Base-by-base conservation (phyloP, 2,888 invertebrate genomes). In the Meloe dianella region DNA sequence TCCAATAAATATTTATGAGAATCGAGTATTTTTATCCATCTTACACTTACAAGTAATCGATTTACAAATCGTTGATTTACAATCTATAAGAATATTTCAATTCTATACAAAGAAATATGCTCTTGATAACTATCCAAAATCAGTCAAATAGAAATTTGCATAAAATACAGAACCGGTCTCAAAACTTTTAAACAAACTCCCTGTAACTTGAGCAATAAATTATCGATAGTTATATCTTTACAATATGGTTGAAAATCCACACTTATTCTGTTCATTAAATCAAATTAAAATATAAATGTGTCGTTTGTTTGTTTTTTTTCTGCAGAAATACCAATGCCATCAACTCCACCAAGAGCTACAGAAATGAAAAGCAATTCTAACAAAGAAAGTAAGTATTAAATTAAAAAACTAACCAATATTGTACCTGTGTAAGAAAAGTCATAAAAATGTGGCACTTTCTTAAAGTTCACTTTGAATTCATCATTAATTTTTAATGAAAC, bases 311-410 rank as follows among this genome's bases (percentile, higher is more conserved):
- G 12, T 41, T 38, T 57, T 38, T 61, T 73, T 73, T 67, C 87
- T 87, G 72, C 88, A 95, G 95, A 94, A 88, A 95, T 95, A 81
- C 94, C 93, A 63, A 90, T 93, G 89, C 94, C 94, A 66, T 94
- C 95, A 69, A 91, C 91, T 66, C 91, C 94, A 71, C 92, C 94
- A 69, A 90, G 92, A 86, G 90, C 93, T 71, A 92, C 91, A 64
- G 92, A 92, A 85, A 91, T 91, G 87, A 91, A 91, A 81, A 91
- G 91, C 84, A 89, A 85, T 78, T 86, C 90, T 59, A 90, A 91
- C 81, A 91, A 91, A 89, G 91, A 92, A 85, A 90, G 92, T 92
- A 84, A 90, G 86, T 80, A 70, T 51, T 51, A 24, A 51, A 51
- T 22, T 12, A 10, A 51, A 51, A 51, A 24, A 12, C 51, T 51